phyloP scores from a whole-genome alignment of 2,113 vertebrate genomes.

The Pontoporia blainvillei region DNA sequence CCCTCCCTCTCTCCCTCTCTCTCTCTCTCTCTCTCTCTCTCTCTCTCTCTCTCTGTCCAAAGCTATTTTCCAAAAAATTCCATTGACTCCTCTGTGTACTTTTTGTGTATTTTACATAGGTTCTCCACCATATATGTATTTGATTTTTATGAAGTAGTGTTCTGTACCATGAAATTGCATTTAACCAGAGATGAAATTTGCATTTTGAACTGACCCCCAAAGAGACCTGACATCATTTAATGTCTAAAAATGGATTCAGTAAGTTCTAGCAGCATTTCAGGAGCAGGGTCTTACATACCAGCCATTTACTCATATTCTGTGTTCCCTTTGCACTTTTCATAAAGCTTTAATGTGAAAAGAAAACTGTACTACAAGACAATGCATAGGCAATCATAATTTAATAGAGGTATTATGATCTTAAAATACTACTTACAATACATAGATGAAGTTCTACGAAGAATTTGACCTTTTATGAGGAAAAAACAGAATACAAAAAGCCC shows the following conservation, averaged over 20 bases:
- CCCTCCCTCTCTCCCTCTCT: neutral
- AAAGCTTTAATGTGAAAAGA: conserved; percentile 7
- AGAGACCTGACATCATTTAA: conserved; percentile 72
- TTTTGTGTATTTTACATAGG: conserved; percentile 39
- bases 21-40: neutral
- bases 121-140: conserved; percentile 53
- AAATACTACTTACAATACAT: neutral
- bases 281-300: conserved; percentile 54
- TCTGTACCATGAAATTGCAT: conserved; percentile 67
- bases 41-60: neutral
- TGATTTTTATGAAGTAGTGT: conserved; percentile 38
- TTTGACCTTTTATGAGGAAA: conserved; percentile 7
- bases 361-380: neutral
- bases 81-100: neutral
- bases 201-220: conserved; percentile 70
- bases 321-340: conserved; percentile 26
- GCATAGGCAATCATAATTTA: neutral
- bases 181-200: conserved; percentile 69
- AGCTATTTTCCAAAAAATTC: neutral
- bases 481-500: neutral
- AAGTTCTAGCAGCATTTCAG: conserved; percentile 49
- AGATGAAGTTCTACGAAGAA: neutral
- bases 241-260: conserved; percentile 51
- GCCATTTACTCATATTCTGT: conserved; percentile 58
- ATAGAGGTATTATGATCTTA: neutral